Evolutionary conservation across 2,113 vertebrate species (phyloP).

Genomic region (Bombycilla garrulus): DNA sequence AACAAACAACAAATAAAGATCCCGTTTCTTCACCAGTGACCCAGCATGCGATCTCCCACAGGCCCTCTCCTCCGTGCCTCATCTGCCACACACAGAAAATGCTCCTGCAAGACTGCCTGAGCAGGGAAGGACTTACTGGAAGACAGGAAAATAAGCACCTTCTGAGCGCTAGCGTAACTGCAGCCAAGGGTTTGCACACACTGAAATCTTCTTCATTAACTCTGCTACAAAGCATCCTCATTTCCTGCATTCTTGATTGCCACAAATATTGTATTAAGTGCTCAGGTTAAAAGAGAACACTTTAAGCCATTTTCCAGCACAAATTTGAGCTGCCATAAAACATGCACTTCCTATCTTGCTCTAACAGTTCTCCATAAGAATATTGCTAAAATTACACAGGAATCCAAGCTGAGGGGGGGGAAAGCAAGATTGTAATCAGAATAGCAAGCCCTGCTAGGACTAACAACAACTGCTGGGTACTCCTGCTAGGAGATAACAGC

Average conservation of each 20-base stretch:
- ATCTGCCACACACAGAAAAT: neutral
- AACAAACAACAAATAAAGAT: slow-evolving; percentile 24
- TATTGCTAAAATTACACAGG: slow-evolving; percentile 16
- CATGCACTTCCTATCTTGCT: neutral
- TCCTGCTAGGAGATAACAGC: neutral
- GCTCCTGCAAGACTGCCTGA: neutral
- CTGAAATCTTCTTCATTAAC: slow-evolving; percentile 31
- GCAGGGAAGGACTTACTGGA: neutral
- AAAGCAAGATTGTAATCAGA: slow-evolving; percentile 30
- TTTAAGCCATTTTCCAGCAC: slow-evolving; percentile 14
- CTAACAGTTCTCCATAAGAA: slow-evolving; percentile 31
- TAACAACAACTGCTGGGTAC: slow-evolving; percentile 7
- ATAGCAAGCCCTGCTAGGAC: neutral
- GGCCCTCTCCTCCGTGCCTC: neutral
- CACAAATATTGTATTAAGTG: neutral
- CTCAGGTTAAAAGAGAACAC: slow-evolving; percentile 24
- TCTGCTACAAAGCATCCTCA: neutral
- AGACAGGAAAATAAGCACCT: slow-evolving; percentile 20
- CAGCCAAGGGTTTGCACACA: neutral
- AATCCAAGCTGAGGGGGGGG: neutral
- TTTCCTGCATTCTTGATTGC: slow-evolving; percentile 14
- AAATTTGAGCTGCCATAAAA: slow-evolving; percentile 2
- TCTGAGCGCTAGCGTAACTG: neutral
- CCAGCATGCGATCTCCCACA: neutral
- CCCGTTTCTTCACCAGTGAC: neutral